Base-by-base conservation (phyloP, 1,140 invertebrate genomes). In the Solen grandis region DNA sequence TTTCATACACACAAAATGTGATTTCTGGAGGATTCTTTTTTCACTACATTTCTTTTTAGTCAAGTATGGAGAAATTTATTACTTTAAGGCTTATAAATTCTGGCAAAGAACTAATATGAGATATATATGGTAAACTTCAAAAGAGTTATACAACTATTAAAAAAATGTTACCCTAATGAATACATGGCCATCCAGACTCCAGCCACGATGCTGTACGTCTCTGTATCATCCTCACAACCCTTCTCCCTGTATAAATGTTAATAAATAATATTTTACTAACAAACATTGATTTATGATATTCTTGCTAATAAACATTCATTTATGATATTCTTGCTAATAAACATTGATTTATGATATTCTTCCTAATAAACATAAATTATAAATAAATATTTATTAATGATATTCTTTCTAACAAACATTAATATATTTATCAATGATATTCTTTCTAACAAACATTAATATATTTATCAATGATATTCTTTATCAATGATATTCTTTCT, bases 121-220 rank as follows among this genome's bases (percentile, higher is more conserved):
- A 8, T 10, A 19, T 10, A 8, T 46, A 10, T 46, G 19, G 41
- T 19, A 46, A 46, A 46, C 41, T 19, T 46, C n/a, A n/a, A n/a
- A n/a, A n/a, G n/a, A 19, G 41, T 19, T 46, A 46, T 19, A 46
- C 19, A 10, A 19, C 41, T 46, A 19, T 46, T 19, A 46, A 46
- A 8, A 46, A 8, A 46, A 10, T 46, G 41, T 46, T 82, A 85
- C 84, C 84, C 84, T 16, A 85, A 66, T 1, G 84, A 82, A 72
- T 85, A 85, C 74, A 85, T 79, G 25, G 81, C 83, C 57, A 80
- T 78, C 78, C 78, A 85, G 10, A 85, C n/a, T 31, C 81, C 84
- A 41, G 84, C 77, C 10, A 85, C 79, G 27, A 85, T 78, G 50
- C 84, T 55, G 57, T 82, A 85, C 22, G 79, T 84, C 3, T 41